A percentile compares a stretch with the other conserved stretches of the same genome.
These are phyloP conservation scores for Idaea dimidiata DNA, from an alignment of 2,888 invertebrate species.

Conservation along the genomic window DNA sequence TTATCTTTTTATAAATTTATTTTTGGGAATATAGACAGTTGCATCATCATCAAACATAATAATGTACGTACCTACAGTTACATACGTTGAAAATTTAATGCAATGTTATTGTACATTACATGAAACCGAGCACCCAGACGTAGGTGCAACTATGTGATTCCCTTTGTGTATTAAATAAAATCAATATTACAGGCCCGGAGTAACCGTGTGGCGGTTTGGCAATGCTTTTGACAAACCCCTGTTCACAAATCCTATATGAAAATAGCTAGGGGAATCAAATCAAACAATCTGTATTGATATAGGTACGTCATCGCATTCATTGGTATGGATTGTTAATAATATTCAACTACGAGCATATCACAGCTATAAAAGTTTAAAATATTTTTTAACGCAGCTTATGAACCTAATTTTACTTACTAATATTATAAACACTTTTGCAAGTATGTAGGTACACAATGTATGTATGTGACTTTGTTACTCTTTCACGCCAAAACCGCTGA, in stretches of 20 bases:
- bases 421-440: too few relatives aligned
- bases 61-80: constrained; percentile 6
- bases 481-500: too few relatives aligned
- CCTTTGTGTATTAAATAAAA: constrained; percentile 53
- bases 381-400: too few relatives aligned
- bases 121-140: constrained; percentile 29
- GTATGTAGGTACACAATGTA: too few relatives aligned
- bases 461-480: too few relatives aligned
- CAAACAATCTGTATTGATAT: constrained; percentile 5
- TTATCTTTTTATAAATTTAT: too few relatives aligned
- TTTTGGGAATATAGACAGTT: too few relatives aligned
- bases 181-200: constrained; percentile 40
- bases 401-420: too few relatives aligned
- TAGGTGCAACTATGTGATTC: constrained; percentile 42
- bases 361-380: too few relatives aligned
- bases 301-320: constrained; percentile 3
- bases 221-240: constrained; percentile 25
- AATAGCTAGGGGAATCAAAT: constrained; percentile 3
- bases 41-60: too few relatives aligned
- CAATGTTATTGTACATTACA: constrained; percentile 15
- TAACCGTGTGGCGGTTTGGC: constrained; percentile 18
- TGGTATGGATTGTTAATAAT: background rate
- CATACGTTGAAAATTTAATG: constrained; percentile 32
- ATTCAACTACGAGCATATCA: too few relatives aligned
- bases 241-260: constrained; percentile 18